Percentiles rank a stretch among this genome's conserved stretches.
Evolutionary conservation across 30 jellyfish, hydroid and myxozoan genomes (phyloP).

Genomic region (Cassiopea andromeda): DNA sequence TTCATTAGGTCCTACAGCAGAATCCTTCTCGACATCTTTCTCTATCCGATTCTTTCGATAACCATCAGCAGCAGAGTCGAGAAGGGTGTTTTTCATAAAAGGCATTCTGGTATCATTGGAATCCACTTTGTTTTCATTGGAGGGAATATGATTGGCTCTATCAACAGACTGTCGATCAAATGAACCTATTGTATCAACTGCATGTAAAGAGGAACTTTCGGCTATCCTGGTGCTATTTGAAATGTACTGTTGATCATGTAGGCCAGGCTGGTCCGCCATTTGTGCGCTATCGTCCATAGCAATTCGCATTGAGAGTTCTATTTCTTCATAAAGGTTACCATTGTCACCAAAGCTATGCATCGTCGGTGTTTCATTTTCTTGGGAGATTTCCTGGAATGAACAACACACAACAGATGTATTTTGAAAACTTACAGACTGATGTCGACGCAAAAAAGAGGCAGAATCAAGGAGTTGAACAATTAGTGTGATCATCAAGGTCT

Average conservation of each 20-base stretch:
- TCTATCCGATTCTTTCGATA: background rate
- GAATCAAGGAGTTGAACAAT: no score
- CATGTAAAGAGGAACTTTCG: background rate
- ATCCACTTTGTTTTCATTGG: background rate
- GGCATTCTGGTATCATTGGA: slow-evolving; percentile 25
- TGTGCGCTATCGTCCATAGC: background rate
- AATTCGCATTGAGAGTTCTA: background rate
- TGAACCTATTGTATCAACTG: background rate
- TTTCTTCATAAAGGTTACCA: background rate
- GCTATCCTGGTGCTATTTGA: background rate
- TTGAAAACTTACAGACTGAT: no score
- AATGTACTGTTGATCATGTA: background rate
- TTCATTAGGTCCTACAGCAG: background rate
- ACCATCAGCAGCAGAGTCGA: slow-evolving; percentile 21
- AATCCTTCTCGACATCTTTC: background rate
- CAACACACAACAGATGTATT: background rate
- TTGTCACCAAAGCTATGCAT: background rate
- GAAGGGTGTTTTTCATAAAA: slow-evolving; percentile 54
- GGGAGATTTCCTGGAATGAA: background rate
- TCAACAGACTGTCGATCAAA: background rate
- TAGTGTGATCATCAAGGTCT: no score
- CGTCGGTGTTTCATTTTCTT: background rate
- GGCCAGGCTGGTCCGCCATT: background rate
- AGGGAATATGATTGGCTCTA: background rate
- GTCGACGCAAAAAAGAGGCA: no score